These are phyloP conservation scores for Alectoris magna DNA, from an alignment of 2,797 vertebrate genomes.

Conservation along the genomic window DNA sequence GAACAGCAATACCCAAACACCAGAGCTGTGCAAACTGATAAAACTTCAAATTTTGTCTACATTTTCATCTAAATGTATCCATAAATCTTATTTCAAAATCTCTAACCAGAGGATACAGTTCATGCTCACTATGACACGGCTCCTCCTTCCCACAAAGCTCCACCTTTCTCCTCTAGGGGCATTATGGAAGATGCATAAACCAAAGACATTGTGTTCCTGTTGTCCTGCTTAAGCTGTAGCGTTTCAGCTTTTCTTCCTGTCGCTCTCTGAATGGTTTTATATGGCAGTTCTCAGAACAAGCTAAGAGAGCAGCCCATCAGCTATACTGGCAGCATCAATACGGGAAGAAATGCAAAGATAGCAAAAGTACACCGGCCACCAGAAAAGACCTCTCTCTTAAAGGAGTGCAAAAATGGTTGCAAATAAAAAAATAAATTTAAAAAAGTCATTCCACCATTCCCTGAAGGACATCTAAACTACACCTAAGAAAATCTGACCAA, in stretches of 20 bases:
- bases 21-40: neutral
- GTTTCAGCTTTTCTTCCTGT: neutral
- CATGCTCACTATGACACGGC: neutral
- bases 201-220: neutral
- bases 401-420: neutral
- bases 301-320: neutral
- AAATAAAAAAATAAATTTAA: neutral
- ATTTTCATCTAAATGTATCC: neutral
- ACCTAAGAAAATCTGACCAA: neutral
- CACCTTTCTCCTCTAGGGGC: neutral
- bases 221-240: neutral
- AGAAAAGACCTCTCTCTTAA: neutral
- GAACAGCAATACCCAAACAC: neutral
- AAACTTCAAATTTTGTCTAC: neutral
- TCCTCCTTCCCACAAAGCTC: neutral
- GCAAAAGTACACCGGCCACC: neutral
- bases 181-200: neutral
- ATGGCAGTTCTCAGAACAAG: neutral
- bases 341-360: neutral
- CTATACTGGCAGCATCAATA: neutral
- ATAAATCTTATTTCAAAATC: neutral
- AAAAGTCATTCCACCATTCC: neutral
- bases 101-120: neutral
- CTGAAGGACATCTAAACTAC: neutral
- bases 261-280: neutral